Percentiles rank a stretch among this genome's conserved stretches.
phyloP scores from a whole-genome alignment of 2,113 vertebrate genomes.

The Crocuta crocuta region DNA sequence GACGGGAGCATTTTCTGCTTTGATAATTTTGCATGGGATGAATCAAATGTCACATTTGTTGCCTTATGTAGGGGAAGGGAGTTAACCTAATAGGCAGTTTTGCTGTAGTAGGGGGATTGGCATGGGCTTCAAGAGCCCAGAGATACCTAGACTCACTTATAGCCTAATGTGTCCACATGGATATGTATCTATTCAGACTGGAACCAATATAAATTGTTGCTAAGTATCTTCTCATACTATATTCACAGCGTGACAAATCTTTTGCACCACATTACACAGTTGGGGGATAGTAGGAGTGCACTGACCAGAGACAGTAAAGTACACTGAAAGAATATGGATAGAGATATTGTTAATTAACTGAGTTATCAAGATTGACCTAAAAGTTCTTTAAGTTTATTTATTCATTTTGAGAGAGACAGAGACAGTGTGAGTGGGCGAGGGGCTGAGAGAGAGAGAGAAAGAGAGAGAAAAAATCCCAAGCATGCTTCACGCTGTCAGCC shows the following conservation, averaged over 20 bases:
- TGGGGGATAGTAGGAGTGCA: background rate
- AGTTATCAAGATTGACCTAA: background rate
- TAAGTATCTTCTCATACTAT: background rate
- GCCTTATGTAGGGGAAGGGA: background rate
- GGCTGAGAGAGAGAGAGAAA: no score
- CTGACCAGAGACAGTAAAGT: background rate
- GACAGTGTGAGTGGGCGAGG: no score
- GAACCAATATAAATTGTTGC: background rate
- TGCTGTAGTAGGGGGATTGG: background rate
- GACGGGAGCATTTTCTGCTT: background rate
- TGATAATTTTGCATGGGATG: background rate
- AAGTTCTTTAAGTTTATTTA: no score
- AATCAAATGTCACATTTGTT: slow-evolving; percentile 25
- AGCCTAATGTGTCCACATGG: background rate
- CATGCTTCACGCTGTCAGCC: no score
- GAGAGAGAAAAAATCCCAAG: no score
- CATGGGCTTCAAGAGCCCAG: background rate
- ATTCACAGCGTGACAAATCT: background rate
- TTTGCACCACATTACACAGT: background rate
- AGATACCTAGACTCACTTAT: background rate
- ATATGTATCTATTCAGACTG: background rate
- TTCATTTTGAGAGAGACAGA: no score
- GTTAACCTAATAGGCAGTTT: slow-evolving; percentile 23
- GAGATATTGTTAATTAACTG: background rate
- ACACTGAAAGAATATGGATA: background rate